Percentiles rank a stretch among this genome's conserved stretches.
These are phyloP conservation scores for Hylia prasina DNA, from an alignment of 2,113 vertebrate genomes.

Conservation along the genomic window DNA sequence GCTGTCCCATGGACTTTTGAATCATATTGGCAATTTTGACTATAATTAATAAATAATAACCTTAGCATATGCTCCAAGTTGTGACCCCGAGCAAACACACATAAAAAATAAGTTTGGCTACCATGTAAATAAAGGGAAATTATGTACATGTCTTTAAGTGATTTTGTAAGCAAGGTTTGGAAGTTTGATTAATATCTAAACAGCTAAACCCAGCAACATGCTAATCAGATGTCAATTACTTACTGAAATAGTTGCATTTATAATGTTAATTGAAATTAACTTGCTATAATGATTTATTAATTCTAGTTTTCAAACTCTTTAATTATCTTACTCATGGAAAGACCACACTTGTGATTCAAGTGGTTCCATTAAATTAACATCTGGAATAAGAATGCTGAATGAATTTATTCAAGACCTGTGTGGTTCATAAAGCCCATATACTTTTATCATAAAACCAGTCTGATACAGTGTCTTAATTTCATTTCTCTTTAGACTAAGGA, in stretches of 20 bases:
- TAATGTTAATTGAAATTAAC: conserved; percentile 65
- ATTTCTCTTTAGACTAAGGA: not conserved
- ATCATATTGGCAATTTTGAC: not conserved
- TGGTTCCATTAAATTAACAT: conserved; percentile 28
- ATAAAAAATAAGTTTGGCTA: not conserved
- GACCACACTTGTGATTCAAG: conserved; percentile 27
- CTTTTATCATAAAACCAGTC: not conserved
- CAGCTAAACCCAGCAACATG: conserved; percentile 18
- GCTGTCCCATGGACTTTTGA: not conserved
- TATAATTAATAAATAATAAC: conserved; percentile 16
- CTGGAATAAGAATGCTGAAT: not conserved
- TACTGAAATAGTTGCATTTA: conserved; percentile 58
- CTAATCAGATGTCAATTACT: conserved; percentile 67
- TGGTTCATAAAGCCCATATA: not conserved
- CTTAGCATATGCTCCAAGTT: not conserved
- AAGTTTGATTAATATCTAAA: conserved; percentile 56
- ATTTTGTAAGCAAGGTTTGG: conserved; percentile 25
- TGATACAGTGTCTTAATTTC: not conserved
- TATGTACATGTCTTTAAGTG: not conserved
- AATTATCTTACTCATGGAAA: conserved; percentile 52
- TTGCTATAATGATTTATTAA: conserved; percentile 68
- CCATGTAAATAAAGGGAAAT: conserved; percentile 23
- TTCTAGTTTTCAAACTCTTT: conserved; percentile 64
- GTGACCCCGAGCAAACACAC: not conserved
- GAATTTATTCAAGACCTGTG: not conserved